phyloP scores from a whole-genome alignment of 2,113 vertebrate genomes.

The Cinclus cinclus region DNA sequence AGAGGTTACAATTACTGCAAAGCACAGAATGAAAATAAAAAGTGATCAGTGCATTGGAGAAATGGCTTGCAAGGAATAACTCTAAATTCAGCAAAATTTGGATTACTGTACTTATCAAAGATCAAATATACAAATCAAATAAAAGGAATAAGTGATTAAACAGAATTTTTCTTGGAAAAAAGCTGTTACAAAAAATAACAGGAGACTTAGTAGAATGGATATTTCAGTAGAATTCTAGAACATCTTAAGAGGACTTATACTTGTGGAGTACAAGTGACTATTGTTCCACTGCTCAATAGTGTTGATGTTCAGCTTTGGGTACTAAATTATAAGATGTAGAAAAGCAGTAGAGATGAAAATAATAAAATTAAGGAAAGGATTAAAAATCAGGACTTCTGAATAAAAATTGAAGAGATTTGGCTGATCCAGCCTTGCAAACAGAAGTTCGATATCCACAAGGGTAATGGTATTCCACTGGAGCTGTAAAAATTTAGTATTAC shows the following conservation, averaged over 20 bases:
- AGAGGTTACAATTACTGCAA: neutral
- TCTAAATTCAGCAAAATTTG: neutral
- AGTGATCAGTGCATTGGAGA: neutral
- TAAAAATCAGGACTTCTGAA: neutral
- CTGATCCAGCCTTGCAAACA: neutral
- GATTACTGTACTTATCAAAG: neutral
- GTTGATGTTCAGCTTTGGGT: neutral
- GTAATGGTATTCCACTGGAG: neutral
- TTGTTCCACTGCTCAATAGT: neutral
- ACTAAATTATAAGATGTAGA: neutral
- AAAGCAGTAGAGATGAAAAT: neutral
- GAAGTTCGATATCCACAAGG: neutral
- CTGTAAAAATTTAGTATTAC: neutral
- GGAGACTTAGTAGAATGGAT: neutral
- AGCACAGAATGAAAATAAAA: neutral
- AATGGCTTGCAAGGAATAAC: neutral
- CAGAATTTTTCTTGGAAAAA: neutral
- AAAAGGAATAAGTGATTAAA: neutral
- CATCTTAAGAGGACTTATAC: neutral
- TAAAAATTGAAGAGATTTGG: neutral
- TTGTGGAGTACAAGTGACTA: accelerated
- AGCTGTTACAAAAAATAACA: neutral
- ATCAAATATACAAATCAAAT: neutral
- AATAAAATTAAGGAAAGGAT: neutral
- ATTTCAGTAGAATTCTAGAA: neutral